A percentile compares a stretch with the other conserved stretches of the same genome.
phyloP scores from a whole-genome alignment of 1,140 invertebrate species.

The Ooceraea biroi region DNA sequence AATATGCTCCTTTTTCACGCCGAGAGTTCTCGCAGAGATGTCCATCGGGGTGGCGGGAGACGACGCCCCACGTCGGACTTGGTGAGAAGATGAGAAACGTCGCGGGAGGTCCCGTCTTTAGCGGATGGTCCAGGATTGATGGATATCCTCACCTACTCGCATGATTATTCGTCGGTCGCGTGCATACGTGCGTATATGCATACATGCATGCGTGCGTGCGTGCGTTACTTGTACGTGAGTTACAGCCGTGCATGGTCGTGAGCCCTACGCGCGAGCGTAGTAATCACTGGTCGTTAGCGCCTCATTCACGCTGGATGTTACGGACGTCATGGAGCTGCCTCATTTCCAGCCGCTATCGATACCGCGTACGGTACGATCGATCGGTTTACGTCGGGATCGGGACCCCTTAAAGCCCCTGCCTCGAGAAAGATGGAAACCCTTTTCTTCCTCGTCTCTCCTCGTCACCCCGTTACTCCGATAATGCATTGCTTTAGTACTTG shows the following conservation, averaged over 20 bases:
- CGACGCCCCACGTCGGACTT: constrained; percentile 64
- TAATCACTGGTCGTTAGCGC: constrained; percentile 82
- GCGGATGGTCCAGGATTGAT: constrained; percentile 79
- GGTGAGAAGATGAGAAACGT: constrained; percentile 83
- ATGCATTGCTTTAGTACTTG: constrained; percentile 33
- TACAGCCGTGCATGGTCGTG: constrained; percentile 10
- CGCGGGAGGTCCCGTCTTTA: constrained; percentile 81
- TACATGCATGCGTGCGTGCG: constrained; percentile 58
- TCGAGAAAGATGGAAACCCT: constrained; percentile 4
- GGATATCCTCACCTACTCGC: constrained; percentile 78
- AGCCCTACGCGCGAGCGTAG: constrained; percentile 32
- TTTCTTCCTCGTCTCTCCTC: background rate
- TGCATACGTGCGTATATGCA: constrained; percentile 43
- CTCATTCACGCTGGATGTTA: constrained; percentile 79
- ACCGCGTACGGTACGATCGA: constrained; percentile 48
- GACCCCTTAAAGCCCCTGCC: constrained; percentile 12
- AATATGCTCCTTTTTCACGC: constrained; percentile 40
- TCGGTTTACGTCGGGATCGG: constrained; percentile 54
- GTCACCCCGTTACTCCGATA: background rate
- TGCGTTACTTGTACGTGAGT: constrained; percentile 25
- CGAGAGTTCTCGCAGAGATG: background rate
- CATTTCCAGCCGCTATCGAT: constrained; percentile 74
- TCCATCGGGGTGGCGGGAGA: constrained; percentile 36
- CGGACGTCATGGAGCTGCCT: constrained; percentile 69
- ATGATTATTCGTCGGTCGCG: constrained; percentile 66